Evolutionary conservation across 92 coral and sea anemone species (phyloP), one percentile per base, ranked within the genome.

Genomic region (Phenganax subtilis): DNA sequence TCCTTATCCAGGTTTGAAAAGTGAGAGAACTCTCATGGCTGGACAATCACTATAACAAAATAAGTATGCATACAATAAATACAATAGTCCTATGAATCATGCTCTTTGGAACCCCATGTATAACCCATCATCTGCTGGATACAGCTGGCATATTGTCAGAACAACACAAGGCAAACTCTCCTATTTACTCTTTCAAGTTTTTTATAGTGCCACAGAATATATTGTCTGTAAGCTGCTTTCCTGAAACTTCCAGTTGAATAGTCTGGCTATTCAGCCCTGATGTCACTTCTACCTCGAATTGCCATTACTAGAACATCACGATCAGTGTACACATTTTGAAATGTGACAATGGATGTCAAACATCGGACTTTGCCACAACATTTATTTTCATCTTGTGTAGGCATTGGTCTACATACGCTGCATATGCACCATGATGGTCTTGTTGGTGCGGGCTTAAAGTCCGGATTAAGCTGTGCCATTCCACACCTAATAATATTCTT

Each of bases 221-320:
- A 37, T 37, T 37, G 47, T 37, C 47, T 37, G 80, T 88, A 88
- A 10, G 82, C 91, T 9, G 91, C 91, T 54, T 88, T 88, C 9
- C 87, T n/a, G 28, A 81, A 88, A 61, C 87, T 85, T 72, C 83
- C 78, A 81, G 80, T 81, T 3, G 85, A 16, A 56, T 81, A 88
- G 31, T 88, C 75, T 56, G 86, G 86, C 0, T 88, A 89, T 51
- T 88, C 91, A 15, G 84, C 89, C 9, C 87, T 79, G 9, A 85
- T 68, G 71, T 85, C 91, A 76, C 88, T 85, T 12, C 89, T 57
- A 8, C 82, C 81, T 61, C 77, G 76, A 25, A 88, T 88, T 12
- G 84, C 77, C 8, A 88, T 85, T 62, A 85, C 81, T 64, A 87
- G 25, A 10, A 87, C 77, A n/a, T 85, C 87, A 67, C 88, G 64